Conservation (phyloP, 2,888 invertebrate species). For the Scaptomyza flava region DNA sequence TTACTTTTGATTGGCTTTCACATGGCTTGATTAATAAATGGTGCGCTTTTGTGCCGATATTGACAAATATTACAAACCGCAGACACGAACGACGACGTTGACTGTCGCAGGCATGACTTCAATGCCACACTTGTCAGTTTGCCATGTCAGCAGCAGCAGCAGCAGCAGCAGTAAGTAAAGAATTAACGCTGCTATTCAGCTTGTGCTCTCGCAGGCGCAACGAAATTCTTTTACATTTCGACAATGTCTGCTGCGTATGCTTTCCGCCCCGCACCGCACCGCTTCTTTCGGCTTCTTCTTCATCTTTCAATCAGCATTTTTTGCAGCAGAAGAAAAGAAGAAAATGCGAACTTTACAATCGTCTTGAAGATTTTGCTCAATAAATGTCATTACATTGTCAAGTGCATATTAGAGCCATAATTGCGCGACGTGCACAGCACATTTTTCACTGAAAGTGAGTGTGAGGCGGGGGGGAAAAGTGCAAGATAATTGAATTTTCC, state of each 20-base stretch:
- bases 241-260: conserved; percentile 46
- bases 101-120: conserved; percentile 1
- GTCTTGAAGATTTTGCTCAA: conserved; percentile 55
- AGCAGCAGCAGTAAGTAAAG: conserved; percentile 30
- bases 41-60: conserved; percentile 56
- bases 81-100: not conserved
- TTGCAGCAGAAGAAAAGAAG: not conserved
- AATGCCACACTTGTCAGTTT: conserved; percentile 59
- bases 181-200: conserved; percentile 66
- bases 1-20: conserved; percentile 59
- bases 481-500: conserved; percentile 33
- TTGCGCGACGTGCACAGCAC: conserved; percentile 72
- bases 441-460: conserved; percentile 14
- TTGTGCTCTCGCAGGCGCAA: conserved; percentile 22
- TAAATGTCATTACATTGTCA: conserved; percentile 78
- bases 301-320: conserved; percentile 63
- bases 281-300: conserved; percentile 5
- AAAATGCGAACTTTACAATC: conserved; percentile 23
- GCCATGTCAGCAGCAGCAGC: conserved; percentile 57
- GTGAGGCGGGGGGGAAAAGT: not conserved
- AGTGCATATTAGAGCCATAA: conserved; percentile 78
- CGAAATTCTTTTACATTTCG: conserved; percentile 61
- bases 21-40: conserved; percentile 73
- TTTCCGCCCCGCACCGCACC: not conserved
- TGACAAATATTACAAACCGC: conserved; percentile 51